Percentiles rank a stretch among this genome's conserved stretches.
Evolutionary conservation across 2,113 vertebrate species (phyloP).

Genomic region (Mungos mungo): DNA sequence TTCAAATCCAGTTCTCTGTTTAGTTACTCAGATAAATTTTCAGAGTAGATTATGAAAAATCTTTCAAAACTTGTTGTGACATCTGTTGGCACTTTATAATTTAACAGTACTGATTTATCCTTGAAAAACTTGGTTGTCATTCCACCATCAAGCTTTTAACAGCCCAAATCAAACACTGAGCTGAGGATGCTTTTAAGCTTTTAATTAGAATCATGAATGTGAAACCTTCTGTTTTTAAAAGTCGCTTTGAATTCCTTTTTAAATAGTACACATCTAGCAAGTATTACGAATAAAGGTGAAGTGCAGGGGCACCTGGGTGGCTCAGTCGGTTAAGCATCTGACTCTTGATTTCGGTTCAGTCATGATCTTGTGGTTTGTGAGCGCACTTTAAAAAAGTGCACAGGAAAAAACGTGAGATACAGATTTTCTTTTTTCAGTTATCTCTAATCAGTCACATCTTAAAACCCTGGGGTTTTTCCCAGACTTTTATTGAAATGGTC

Average conservation of each 20-base stretch:
- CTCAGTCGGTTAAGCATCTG: too few species aligned
- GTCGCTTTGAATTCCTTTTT: not conserved
- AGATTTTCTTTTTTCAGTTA: not conserved
- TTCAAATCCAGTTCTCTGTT: not conserved
- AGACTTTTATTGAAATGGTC: not conserved
- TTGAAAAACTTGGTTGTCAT: not conserved
- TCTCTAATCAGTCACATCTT: not conserved
- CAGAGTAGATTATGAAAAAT: not conserved
- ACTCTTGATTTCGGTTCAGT: too few species aligned
- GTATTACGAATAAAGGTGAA: not conserved
- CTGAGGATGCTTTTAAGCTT: not conserved
- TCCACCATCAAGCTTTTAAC: not conserved
- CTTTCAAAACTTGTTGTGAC: not conserved
- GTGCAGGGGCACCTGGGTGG: too few species aligned
- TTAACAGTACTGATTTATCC: not conserved
- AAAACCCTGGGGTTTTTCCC: not conserved
- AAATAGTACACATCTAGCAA: not conserved
- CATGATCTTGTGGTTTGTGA: too few species aligned
- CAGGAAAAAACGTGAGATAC: not conserved
- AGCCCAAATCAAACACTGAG: not conserved
- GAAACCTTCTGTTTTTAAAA: not conserved
- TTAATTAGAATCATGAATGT: not conserved
- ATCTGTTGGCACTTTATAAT: not conserved
- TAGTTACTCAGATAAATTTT: not conserved
- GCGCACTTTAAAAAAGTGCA: too few species aligned